Base-by-base conservation (phyloP, 2,797 vertebrate species). In the Cyprinella venusta region DNA sequence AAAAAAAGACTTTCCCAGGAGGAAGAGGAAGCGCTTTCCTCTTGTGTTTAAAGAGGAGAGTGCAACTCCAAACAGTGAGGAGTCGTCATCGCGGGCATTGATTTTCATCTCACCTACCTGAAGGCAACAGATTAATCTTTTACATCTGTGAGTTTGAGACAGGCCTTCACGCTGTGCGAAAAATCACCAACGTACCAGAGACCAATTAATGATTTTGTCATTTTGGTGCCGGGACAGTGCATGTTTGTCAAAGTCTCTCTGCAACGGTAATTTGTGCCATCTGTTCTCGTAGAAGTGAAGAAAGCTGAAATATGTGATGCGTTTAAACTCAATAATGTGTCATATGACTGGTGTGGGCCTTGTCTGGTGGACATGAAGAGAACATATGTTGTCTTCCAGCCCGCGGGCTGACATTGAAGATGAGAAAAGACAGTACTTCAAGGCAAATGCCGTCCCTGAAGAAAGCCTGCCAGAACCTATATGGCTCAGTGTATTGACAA, bases 321-420 rank as follows among this genome's bases (percentile, higher is more conserved):
- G 82, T 89, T 88, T 6, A 76, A 80, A 69, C 81, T 85, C 77
- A 74, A 93, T 92, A 90, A 95, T 71, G 83, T 82, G 83, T 87
- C 87, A 94, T 93, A 92, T 92, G 94, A 94, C 93, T 95, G 93
- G 94, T 93, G 95, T 33, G 95, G 96, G 95, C 95, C 96, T 93
- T 96, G 95, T 97, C 95, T 97, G 91, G 95, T 96, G 96, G 96
- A 97, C 96, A 96, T 94, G 95, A 95, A 91, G 96, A 95, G 96
- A 98, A 97, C 97, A 98, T 97, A 98, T 98, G 97, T 97, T 98
- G 95, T 95, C 95, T 96, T 94, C 93, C 94, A 97, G 96, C 97
- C 97, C 94, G 95, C 90, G 94, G 97, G 97, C 97, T 98, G 97
- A 97, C 96, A 97, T 93, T 96, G 96, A 97, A 97, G 97, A 97